Base-by-base conservation (phyloP, 2,888 invertebrate genomes). In the Aradus depressus region DNA sequence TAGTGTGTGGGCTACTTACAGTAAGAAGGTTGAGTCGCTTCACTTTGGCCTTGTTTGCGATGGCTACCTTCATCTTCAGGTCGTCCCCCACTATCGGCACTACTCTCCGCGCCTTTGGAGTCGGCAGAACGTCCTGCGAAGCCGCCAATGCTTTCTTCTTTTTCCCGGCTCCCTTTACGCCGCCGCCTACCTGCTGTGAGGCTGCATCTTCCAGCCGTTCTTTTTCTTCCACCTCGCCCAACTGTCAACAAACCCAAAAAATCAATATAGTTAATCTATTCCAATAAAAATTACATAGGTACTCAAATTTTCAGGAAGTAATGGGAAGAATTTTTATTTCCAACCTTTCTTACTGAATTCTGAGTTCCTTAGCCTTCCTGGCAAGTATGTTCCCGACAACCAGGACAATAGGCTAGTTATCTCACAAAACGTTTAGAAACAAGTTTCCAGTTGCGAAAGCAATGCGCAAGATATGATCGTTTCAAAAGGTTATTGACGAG, bases 1-100 rank as follows among this genome's bases (percentile, higher is more conserved):
- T n/a, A n/a, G n/a, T n/a, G n/a, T n/a, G n/a, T n/a, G n/a, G n/a
- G n/a, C n/a, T n/a, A n/a, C n/a, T n/a, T n/a, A n/a, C n/a, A n/a
- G n/a, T n/a, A n/a, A n/a, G n/a, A n/a, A n/a, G 53, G 38, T 61
- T 58, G 38, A 59, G 59, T 43, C 59, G 54, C 41, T 60, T 55
- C 44, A 58, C 60, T 52, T 61, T 77, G 59, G 74, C 62, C 65
- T 73, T 70, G 54, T 77, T 77, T 0, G 83, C 80, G 21, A 81
- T 82, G 57, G 82, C 82, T 50, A 81, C 79, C 64, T 83, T 80
- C 68, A 82, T 84, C 64, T 82, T 84, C 51, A 88, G 69, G 37
- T 87, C 85, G 0, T 77, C 79, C 19, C 83, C 81, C 35, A 88
- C 79, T 60, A 72, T 72, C 0, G 90, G 90, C 59, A 71, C 72